Base-by-base conservation (phyloP, 2,113 vertebrate species). In the Mustela lutreola region DNA sequence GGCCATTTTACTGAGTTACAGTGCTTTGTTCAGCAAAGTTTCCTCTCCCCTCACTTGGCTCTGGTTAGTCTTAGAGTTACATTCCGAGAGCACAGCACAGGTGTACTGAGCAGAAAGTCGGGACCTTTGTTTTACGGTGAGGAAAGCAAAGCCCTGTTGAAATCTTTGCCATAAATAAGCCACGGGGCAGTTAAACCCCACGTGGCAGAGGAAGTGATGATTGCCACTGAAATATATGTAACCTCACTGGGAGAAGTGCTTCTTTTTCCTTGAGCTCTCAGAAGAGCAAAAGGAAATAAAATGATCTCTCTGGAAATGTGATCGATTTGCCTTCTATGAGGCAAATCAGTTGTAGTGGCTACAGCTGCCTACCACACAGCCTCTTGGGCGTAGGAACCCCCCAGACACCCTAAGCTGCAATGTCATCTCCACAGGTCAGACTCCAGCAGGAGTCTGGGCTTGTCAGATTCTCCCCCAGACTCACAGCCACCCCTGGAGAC, bases 261-360 rank as follows among this genome's bases (percentile, higher is more conserved):
- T 36, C 39, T 67, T 82, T 76, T 92, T 91, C 75, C 67, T 48
- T 65, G 80, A 71, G 50, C 53, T 91, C 53, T 84, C n/a, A 85
- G 26, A 90, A 62, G 87, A 80, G 7, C n/a, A 58, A 86, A 79
- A 67, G 62, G 62, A 71, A 89, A 56, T 36, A n/a, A 73, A 60
- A 48, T 0, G 31, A 73, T 48, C 22, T 36, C 33, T 93, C 71
- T 90, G n/a, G 26, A 75, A 31, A 60, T 82, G 16, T 39, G 36
- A 53, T 3, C 26, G 0, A 1, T 50, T 79, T 83, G 50, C 31
- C 70, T 84, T 67, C 45, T 96, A 1, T 67, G 91, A 31, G 65
- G 42, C 42, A 42, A 42, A 42, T 42, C 42, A 70, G 50, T 48
- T 15, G 0, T 62, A 19, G 19, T 5, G 14, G 33, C 2, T 4